These are phyloP conservation scores for Doris montereyensis DNA, from an alignment of 2,888 invertebrate species.

Conservation along the genomic window DNA sequence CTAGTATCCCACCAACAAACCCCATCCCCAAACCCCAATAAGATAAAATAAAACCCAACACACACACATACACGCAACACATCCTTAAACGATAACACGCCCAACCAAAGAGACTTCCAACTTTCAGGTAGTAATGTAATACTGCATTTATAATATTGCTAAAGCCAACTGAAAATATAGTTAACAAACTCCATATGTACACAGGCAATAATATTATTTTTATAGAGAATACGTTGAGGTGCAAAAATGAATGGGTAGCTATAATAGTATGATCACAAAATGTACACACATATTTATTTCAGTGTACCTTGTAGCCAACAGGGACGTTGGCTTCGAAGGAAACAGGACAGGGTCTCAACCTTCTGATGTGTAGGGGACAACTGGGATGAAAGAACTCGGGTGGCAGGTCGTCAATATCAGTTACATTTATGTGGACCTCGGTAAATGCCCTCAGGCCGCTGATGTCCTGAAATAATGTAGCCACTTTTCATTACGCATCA, in stretches of 20 bases:
- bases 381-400: slow-evolving; percentile 50
- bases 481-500: too few species aligned
- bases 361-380: slow-evolving; percentile 35
- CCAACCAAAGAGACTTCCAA: too few species aligned
- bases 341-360: slow-evolving; percentile 46
- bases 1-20: too few species aligned
- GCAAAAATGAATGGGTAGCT: neutral
- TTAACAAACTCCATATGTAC: too few species aligned
- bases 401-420: slow-evolving; percentile 54
- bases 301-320: slow-evolving; percentile 6
- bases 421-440: slow-evolving; percentile 45
- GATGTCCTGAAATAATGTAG: slow-evolving; percentile 41
- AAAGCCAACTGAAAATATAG: too few species aligned
- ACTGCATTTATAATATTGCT: too few species aligned
- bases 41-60: too few species aligned
- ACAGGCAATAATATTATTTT: neutral
- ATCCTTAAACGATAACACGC: too few species aligned
- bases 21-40: too few species aligned
- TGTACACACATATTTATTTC: neutral
- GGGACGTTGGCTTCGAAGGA: slow-evolving; percentile 42
- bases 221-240: neutral
- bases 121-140: too few species aligned
- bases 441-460: slow-evolving; percentile 37
- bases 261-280: neutral
- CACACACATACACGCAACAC: too few species aligned